Base-by-base conservation (phyloP, 1,140 invertebrate genomes). In the Brachionus paranguensis region DNA sequence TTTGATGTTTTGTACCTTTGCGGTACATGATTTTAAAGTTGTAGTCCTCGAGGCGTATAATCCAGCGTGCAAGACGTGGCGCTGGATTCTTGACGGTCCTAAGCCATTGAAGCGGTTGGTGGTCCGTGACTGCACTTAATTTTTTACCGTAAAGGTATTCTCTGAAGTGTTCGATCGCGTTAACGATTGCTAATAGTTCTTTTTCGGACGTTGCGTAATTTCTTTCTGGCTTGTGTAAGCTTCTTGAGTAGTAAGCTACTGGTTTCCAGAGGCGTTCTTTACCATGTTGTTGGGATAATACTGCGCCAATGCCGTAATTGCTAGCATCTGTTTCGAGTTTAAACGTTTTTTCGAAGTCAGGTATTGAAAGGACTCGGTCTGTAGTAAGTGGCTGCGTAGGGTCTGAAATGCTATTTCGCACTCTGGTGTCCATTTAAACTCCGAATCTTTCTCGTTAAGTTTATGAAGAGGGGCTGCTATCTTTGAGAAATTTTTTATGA, bases 121-220 rank as follows among this genome's bases (percentile, higher is more conserved):
- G 90, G 85, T 92, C 90, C 1, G 90, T 92, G 11, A 89, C 78
- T 1, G 92, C 87, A 24, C 85, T 89, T 85, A 92, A 92, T 68
- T 89, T 87, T 43, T 76, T 86, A 17, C 89, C 89, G 81, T 89
- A 89, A 3, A 92, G 85, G 86, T 91, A 92, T 29, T 88, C 85
- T 84, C 88, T 65, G 84, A 91, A 91, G 45, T 91, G 86, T 68
- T 89, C 84, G 1, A 91, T 85, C 0, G 87, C 88, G 88, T 87
- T 87, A 6, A 92, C 86, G 7, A 92, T 88, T 3, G 90, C 91
- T 24, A 92, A 85, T 64, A 90, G 86, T 88, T 92, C 91, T 85
- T 89, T 85, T 86, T 92, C 90, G 0, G 88, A 90, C 6, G 86
- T 86, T 2, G 85, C 85, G 84, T 90, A 91, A 29, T 91, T 90